A percentile compares a stretch with the other conserved stretches of the same genome.
Evolutionary conservation across 1,140 invertebrate species (phyloP).

Genomic region (Zaprionus capensis): DNA sequence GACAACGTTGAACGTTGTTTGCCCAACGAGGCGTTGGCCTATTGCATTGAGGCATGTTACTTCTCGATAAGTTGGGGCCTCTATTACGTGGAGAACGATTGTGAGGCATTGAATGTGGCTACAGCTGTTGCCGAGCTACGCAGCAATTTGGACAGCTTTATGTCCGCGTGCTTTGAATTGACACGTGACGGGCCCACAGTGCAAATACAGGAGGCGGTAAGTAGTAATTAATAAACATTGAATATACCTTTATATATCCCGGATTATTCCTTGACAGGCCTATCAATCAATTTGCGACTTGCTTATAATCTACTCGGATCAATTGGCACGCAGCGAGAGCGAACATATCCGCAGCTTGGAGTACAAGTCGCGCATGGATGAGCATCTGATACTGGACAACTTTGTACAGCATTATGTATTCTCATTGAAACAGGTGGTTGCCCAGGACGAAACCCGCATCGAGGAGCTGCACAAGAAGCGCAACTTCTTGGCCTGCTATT

Average conservation of each 20-base stretch:
- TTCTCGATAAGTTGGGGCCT: conserved; percentile 96
- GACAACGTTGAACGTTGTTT: conserved; percentile 84
- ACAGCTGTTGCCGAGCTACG: conserved; percentile 85
- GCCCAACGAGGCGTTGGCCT: conserved; percentile 91
- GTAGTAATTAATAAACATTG: neutral
- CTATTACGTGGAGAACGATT: conserved; percentile 90
- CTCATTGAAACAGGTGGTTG: conserved; percentile 84
- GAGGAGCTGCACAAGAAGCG: conserved; percentile 98
- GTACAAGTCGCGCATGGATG: conserved; percentile 91
- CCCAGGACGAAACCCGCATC: conserved; percentile 96
- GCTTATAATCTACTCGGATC: conserved; percentile 96
- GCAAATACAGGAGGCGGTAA: conserved; percentile 86
- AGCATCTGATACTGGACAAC: conserved; percentile 93
- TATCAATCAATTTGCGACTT: conserved; percentile 98
- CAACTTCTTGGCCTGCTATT: conserved; percentile 98
- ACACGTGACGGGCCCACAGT: conserved; percentile 86
- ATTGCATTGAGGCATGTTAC: conserved; percentile 94
- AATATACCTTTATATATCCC: neutral
- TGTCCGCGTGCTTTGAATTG: conserved; percentile 90
- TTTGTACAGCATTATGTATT: conserved; percentile 98
- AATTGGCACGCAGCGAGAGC: conserved; percentile 87
- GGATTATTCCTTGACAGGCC: conserved; percentile 86
- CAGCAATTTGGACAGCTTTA: conserved; percentile 89
- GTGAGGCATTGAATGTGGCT: conserved; percentile 84
- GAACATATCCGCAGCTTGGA: conserved; percentile 89